Percentiles rank a stretch among this genome's conserved stretches.
Conservation (phyloP, 1,140 invertebrate genomes). For the Brachionus rubens region DNA sequence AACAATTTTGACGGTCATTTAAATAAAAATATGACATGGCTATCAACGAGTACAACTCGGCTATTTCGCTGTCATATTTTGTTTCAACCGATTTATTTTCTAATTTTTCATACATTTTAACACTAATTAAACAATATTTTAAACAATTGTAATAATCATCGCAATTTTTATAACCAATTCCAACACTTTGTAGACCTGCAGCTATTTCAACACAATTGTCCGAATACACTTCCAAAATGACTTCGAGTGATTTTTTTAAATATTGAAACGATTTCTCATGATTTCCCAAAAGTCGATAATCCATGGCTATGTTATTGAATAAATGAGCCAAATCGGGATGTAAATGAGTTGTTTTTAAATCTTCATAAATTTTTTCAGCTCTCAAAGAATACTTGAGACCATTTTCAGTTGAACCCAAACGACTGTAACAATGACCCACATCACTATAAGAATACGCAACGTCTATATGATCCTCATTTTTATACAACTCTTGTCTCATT, state of each 20-base stretch:
- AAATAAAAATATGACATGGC: conserved; percentile 19
- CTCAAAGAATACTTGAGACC: neutral
- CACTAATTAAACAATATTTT: neutral
- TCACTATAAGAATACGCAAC: neutral
- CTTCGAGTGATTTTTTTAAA: neutral
- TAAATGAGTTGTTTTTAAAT: neutral
- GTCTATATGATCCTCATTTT: conserved; percentile 1
- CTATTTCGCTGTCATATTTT: conserved; percentile 4
- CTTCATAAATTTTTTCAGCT: neutral
- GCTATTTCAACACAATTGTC: neutral
- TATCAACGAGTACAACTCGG: neutral
- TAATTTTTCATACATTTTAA: conserved; percentile 5
- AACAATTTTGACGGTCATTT: conserved; percentile 13
- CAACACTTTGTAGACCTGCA: neutral
- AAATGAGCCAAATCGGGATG: neutral
- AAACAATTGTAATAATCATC: conserved; percentile 29
- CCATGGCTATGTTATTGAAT: conserved; percentile 12
- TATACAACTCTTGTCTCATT: conserved; percentile 27
- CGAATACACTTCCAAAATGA: neutral
- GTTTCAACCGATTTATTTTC: neutral
- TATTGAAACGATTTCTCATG: conserved; percentile 11
- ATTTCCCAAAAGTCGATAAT: neutral
- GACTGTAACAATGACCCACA: neutral
- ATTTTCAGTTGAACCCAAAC: neutral
- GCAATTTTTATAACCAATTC: neutral